These are phyloP conservation scores for Gymnocheta viridis DNA, from an alignment of 2,888 invertebrate species.

Conservation along the genomic window DNA sequence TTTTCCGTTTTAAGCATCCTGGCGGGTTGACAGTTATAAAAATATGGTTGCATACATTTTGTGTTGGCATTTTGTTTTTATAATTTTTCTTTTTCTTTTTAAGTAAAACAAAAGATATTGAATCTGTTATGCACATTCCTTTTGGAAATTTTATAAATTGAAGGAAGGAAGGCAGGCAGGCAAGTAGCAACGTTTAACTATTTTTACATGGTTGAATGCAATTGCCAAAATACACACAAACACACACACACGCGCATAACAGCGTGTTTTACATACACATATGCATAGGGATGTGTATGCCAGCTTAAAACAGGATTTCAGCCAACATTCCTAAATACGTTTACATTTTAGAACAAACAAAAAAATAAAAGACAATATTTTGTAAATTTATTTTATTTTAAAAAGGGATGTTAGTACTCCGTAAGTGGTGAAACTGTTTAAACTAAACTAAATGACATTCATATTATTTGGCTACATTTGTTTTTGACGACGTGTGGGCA, in stretches of 20 bases:
- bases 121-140: constrained; percentile 46
- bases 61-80: constrained; percentile 62
- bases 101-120: constrained; percentile 61
- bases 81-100: constrained; percentile 15
- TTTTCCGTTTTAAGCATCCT: constrained; percentile 38
- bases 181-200: constrained; percentile 74
- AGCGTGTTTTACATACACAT: background rate
- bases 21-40: constrained; percentile 66
- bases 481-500: constrained; percentile 70
- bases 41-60: constrained; percentile 65
- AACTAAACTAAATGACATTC: constrained; percentile 63
- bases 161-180: background rate
- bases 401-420: constrained; percentile 22
- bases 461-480: constrained; percentile 70
- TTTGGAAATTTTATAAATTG: background rate
- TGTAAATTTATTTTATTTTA: constrained; percentile 13
- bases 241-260: background rate
- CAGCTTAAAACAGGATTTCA: constrained; percentile 28
- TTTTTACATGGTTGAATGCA: constrained; percentile 75
- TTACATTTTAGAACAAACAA: constrained; percentile 12
- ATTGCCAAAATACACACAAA: constrained; percentile 49
- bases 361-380: no score
- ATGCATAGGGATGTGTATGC: background rate
- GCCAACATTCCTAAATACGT: constrained; percentile 52
- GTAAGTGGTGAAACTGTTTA: constrained; percentile 40